A percentile compares a stretch with the other conserved stretches of the same genome.
phyloP scores from a whole-genome alignment of 2,797 vertebrate genomes.

The Heteromormyrus szaboi region DNA sequence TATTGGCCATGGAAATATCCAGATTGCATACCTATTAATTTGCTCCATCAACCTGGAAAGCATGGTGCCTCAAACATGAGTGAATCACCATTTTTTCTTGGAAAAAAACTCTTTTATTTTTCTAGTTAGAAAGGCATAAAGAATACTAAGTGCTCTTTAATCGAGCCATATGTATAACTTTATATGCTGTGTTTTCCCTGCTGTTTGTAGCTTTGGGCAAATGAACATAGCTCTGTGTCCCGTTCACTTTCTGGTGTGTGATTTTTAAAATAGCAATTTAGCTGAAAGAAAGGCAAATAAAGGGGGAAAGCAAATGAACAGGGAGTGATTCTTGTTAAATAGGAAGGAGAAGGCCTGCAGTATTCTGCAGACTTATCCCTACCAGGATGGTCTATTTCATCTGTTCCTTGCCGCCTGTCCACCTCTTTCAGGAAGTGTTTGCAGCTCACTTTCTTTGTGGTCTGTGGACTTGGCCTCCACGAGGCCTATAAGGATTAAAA shows the following conservation, averaged over 20 bases:
- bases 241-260: background rate
- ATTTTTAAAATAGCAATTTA: background rate
- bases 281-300: background rate
- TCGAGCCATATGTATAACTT: background rate
- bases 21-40: background rate
- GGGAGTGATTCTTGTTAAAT: background rate
- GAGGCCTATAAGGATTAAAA: constrained; percentile 31
- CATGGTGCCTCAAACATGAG: background rate
- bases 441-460: constrained; percentile 53
- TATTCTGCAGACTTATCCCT: too few species aligned
- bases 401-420: background rate
- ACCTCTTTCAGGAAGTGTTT: background rate
- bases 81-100: background rate
- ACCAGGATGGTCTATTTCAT: background rate
- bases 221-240: background rate
- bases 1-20: background rate
- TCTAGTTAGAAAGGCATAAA: background rate
- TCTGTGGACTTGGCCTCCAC: constrained; percentile 44
- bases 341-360: too few species aligned
- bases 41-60: background rate
- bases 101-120: background rate
- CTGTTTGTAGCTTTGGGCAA: background rate
- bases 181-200: background rate
- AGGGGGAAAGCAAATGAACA: background rate
- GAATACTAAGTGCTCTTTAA: background rate